These are phyloP conservation scores for Cacoxenus indagator DNA, from an alignment of 2,888 invertebrate species.

Conservation along the genomic window DNA sequence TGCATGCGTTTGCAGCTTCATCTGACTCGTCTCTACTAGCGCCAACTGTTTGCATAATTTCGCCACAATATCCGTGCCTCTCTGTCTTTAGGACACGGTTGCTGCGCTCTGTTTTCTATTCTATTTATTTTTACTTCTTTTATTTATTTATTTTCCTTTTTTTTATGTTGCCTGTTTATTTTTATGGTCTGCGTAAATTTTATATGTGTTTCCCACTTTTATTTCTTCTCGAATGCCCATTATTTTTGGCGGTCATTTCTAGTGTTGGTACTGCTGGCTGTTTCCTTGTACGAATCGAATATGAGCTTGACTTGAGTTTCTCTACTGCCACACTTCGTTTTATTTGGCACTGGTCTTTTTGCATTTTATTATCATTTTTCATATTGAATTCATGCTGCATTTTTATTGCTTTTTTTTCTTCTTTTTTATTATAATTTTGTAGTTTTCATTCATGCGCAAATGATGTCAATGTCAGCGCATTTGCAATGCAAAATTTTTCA, in stretches of 20 bases:
- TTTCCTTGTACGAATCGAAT: not conserved
- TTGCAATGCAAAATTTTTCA: conserved; percentile 36
- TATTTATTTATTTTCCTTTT: conserved; percentile 33
- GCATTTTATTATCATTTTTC: conserved; percentile 6
- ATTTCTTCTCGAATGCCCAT: not conserved
- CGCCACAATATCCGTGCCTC: not conserved
- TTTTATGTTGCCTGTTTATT: conserved; percentile 22
- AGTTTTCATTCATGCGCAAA: conserved; percentile 14
- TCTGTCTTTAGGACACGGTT: not conserved
- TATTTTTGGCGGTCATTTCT: not conserved
- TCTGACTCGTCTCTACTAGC: not conserved
- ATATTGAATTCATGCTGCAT: conserved; percentile 30
- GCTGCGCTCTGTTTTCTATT: not conserved
- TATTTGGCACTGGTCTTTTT: conserved; percentile 13
- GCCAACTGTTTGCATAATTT: conserved; percentile 54
- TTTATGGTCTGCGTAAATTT: conserved; percentile 46
- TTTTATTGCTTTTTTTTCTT: conserved; percentile 15
- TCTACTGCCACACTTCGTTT: conserved; percentile 12
- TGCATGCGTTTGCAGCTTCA: not conserved
- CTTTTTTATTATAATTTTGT: conserved; percentile 26
- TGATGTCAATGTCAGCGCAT: conserved; percentile 25
- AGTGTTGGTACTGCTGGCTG: not conserved
- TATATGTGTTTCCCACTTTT: conserved; percentile 30
- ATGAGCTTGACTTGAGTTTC: not conserved
- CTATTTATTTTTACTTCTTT: no score